phyloP scores from a whole-genome alignment of 2,797 vertebrate genomes.

The Gambelia wislizenii region DNA sequence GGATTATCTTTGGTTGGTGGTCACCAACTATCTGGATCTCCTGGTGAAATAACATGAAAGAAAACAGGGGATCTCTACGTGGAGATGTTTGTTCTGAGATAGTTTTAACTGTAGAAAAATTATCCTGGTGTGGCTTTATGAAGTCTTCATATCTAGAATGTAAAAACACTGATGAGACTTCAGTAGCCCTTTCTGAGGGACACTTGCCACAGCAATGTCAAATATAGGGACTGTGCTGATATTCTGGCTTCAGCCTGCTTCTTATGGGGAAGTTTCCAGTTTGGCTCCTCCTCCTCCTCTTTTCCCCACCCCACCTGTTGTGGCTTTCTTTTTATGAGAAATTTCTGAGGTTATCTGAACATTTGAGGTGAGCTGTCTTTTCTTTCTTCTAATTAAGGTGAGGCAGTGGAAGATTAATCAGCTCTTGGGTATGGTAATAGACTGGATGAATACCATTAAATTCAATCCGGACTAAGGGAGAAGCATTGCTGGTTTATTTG shows the following conservation, averaged over 20 bases:
- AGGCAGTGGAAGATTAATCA: background rate
- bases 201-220: background rate
- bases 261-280: background rate
- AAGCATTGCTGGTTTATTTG: background rate
- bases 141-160: background rate
- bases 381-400: background rate
- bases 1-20: background rate
- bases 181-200: background rate
- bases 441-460: background rate
- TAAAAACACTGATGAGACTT: background rate
- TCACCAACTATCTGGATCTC: background rate
- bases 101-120: background rate
- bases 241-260: background rate
- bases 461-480: background rate
- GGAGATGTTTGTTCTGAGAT: background rate
- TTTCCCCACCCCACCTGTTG: background rate
- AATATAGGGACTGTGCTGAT: background rate
- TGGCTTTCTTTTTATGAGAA: background rate
- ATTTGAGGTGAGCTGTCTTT: background rate
- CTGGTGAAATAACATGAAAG: background rate
- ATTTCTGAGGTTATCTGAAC: background rate
- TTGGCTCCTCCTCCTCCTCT: background rate
- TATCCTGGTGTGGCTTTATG: background rate
- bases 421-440: background rate
- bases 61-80: background rate